Evolutionary conservation across 2,113 vertebrate genomes (phyloP), one percentile per base, ranked within the genome.

Genomic region (Genyomyrus donnyi): DNA sequence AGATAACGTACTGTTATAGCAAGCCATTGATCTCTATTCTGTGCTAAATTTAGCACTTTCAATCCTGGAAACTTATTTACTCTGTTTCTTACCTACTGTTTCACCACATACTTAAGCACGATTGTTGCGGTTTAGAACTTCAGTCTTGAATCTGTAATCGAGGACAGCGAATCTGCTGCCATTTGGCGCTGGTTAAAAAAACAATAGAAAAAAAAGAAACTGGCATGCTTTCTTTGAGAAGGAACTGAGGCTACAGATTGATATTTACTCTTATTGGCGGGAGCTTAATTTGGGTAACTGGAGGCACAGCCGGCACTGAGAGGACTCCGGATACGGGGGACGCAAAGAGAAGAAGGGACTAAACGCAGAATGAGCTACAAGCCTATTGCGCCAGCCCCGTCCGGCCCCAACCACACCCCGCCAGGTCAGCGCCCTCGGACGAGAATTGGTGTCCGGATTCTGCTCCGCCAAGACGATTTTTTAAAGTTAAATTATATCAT

Each of bases 381-480:
- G 90, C 96, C 96, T 85, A 97, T 97, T 93, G 96, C 96, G 80
- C 96, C 96, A 91, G 96, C 96, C 87, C 96, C 96, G 90, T 93
- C 94, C 93, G 95, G 94, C 93, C 94, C 96, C 92, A 96, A 95
- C 92, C 95, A 96, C 91, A 92, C 95, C 89, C 95, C 96, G 15
- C 95, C 95, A 93, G 95, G 95, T 96, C 92, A 94, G 93, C 24
- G 17, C 35, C 74, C 74, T 17, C 35, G 31, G 74, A 35, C 35
- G 15, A 6, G 31, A 39, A 77, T 77, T 7, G 70, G 3, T 77
- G 70, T 24, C 70, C 11, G 31, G 11, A 17, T 35, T 35, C 31
- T 74, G 1, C 70, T 39, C 24, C n/a, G n/a, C 27, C 62, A 70
- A 31, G 62, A 70, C 62, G 3, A 31, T 10, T 31, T 27, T 66